Evolutionary conservation across 2,888 invertebrate species (phyloP), one percentile per base, ranked within the genome.

Genomic region (Temnothorax unifasciatus): DNA sequence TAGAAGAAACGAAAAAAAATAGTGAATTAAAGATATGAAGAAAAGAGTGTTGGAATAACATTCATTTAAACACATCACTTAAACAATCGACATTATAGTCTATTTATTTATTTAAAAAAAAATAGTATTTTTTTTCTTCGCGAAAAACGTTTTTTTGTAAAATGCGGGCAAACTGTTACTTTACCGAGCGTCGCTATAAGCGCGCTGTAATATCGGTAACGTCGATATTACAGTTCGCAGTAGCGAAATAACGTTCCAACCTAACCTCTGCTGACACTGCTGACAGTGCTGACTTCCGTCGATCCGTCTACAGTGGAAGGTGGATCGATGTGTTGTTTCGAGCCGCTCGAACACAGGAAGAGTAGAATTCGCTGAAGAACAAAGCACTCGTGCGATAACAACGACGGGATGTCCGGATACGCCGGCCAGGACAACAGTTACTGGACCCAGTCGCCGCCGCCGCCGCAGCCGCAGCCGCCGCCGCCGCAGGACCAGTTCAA

Each of bases 401-500:
- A 1, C 61, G 47, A 29, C 61, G 85, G 73, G 59, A 94, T 94
- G 94, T 92, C 94, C 66, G 92, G 93, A 15, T 94, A 93, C 66
- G 83, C 92, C 11, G 88, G 90, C 47, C 92, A 93, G 85, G 93
- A 94, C 6, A 93, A 92, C 9, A 93, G 92, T 91, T 93, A 94
- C 71, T 94, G 94, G 94, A 66, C 85, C 0, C 93, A 92, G 50
- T 84, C 92, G 5, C 86, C 92, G 5, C 93, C 93, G 18, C 34
- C 52, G 34, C 69, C 21, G 79, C 76, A 44, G 4, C 93, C 93
- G 11, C 50, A 34, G 34, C 69, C 15, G 77, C 76, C 93, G 11
- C 50, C 52, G 34, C 69, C 15, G 77, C 76, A 47, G 34, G 82
- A 85, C 0, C 93, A 92, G 44, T 77, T 9, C 92, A 93, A 79